Evolutionary conservation across 2,888 invertebrate species (phyloP).

Genomic region (Leucophenga montana): DNA sequence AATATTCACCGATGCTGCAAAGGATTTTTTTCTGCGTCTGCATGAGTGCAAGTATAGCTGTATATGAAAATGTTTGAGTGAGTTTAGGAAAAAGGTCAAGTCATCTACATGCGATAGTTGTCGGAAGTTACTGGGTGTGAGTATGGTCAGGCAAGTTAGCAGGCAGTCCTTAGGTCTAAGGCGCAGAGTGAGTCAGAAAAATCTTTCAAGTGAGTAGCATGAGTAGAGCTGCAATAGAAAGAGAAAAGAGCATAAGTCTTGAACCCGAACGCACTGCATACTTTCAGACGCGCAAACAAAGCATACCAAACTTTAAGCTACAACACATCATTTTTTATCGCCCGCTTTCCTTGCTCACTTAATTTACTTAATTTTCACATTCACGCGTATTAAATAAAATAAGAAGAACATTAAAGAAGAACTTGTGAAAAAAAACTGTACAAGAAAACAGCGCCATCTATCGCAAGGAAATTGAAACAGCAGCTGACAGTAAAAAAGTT

Average conservation of each 20-base stretch:
- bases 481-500: not conserved
- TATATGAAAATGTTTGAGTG: not conserved
- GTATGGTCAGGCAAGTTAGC: not conserved
- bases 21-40: constrained; percentile 22
- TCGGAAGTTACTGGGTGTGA: not conserved
- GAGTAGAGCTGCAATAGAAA: too few relatives aligned
- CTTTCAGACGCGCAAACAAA: not conserved
- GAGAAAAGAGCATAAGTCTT: too few relatives aligned
- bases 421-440: not conserved
- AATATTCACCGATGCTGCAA: constrained; percentile 21
- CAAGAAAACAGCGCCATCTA: not conserved
- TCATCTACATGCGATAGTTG: constrained; percentile 3
- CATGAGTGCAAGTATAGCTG: constrained; percentile 6
- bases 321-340: not conserved
- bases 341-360: constrained; percentile 25
- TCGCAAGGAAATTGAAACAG: constrained; percentile 8
- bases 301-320: constrained; percentile 20
- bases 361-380: constrained; percentile 48
- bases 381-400: constrained; percentile 37
- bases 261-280: too few relatives aligned
- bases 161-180: too few relatives aligned
- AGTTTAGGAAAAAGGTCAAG: not conserved
- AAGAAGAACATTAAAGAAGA: constrained; percentile 17
- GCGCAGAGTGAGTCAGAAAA: too few relatives aligned
- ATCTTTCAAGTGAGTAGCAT: too few relatives aligned